A percentile compares a stretch with the other conserved stretches of the same genome.
phyloP scores from a whole-genome alignment of 1,140 invertebrate genomes.

The Drosophila takahashii region DNA sequence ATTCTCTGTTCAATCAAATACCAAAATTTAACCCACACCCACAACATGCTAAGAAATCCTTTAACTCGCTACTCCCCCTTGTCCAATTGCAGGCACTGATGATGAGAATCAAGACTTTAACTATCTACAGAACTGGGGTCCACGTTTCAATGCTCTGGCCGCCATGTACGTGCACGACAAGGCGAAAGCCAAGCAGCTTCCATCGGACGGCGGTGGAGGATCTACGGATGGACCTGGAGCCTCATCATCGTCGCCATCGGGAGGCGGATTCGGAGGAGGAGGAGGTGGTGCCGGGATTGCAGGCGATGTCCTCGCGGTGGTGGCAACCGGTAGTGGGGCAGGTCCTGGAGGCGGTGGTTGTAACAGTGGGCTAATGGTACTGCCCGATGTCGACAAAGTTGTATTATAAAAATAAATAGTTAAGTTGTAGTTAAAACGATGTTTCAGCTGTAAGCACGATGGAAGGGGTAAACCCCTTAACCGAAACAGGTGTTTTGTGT shows the following conservation, averaged over 20 bases:
- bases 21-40: neutral
- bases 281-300: constrained; percentile 6
- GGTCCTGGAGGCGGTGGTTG: constrained; percentile 59
- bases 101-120: constrained; percentile 98
- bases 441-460: constrained; percentile 65
- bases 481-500: constrained; percentile 28
- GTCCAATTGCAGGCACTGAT: constrained; percentile 90
- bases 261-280: neutral
- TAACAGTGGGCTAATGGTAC: constrained; percentile 17
- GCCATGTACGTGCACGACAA: constrained; percentile 96
- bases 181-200: constrained; percentile 62
- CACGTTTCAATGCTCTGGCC: constrained; percentile 97
- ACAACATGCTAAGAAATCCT: constrained; percentile 5
- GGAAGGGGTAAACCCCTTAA: constrained; percentile 15
- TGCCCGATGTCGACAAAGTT: constrained; percentile 61
- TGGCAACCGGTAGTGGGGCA: constrained; percentile 70
- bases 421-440: constrained; percentile 77
- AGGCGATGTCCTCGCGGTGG: constrained; percentile 48
- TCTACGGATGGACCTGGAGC: constrained; percentile 15
- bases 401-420: constrained; percentile 79
- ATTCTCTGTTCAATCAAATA: neutral
- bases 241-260: constrained; percentile 39
- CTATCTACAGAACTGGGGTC: constrained; percentile 98
- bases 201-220: constrained; percentile 34
- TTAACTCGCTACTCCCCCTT: constrained; percentile 9